phyloP scores from a whole-genome alignment of 2,113 vertebrate species.

The Perognathus longimembris region DNA sequence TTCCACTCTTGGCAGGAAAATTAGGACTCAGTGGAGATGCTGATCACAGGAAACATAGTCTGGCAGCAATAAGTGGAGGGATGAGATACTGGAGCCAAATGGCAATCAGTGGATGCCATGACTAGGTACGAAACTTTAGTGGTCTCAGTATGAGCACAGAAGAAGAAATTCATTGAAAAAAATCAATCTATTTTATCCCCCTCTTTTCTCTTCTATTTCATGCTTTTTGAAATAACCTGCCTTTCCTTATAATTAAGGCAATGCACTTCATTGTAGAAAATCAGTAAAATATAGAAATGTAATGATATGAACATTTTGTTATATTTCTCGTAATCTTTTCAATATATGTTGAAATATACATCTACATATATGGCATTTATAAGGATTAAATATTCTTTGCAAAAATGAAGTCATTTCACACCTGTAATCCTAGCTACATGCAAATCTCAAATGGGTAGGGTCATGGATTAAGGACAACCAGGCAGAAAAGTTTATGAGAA shows the following conservation, averaged over 20 bases:
- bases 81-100: too few species aligned
- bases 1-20: constrained; percentile 20
- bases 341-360: not conserved
- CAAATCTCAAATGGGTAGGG: too few species aligned
- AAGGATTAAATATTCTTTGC: constrained; percentile 34
- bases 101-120: not conserved
- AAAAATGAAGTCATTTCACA: constrained; percentile 34
- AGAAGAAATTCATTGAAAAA: not conserved
- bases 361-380: not conserved
- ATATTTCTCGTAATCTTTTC: not conserved
- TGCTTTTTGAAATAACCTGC: not conserved
- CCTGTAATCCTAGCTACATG: too few species aligned
- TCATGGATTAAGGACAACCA: too few species aligned
- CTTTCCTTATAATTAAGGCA: not conserved
- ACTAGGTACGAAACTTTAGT: not conserved
- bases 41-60: not conserved
- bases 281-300: constrained; percentile 24
- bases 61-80: not conserved
- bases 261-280: not conserved
- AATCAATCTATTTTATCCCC: not conserved
- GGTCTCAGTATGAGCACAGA: not conserved
- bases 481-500: too few species aligned
- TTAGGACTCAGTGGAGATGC: not conserved
- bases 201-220: not conserved
- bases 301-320: constrained; percentile 34